A percentile compares a stretch with the other conserved stretches of the same genome.
These are phyloP conservation scores for Phylloscopus whistleri DNA, from an alignment of 2,113 vertebrate genomes.

Conservation along the genomic window DNA sequence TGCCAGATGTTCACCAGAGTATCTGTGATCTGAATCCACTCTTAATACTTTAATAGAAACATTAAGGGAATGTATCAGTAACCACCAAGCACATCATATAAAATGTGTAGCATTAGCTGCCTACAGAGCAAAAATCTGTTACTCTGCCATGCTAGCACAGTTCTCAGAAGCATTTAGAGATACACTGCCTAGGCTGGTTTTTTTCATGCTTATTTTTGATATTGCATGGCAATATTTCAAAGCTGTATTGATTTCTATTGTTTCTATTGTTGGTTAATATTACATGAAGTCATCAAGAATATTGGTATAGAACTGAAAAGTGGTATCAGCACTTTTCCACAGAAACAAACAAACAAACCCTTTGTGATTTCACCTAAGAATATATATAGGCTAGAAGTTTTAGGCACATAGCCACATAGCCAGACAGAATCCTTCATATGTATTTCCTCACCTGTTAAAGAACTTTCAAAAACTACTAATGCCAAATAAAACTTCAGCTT, in stretches of 20 bases:
- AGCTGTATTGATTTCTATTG: conserved; percentile 65
- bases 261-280: conserved; percentile 65
- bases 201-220: conserved; percentile 56
- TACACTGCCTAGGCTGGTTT: background rate
- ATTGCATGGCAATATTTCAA: conserved; percentile 38
- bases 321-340: conserved; percentile 49
- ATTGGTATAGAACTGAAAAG: conserved; percentile 39
- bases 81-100: background rate
- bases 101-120: conserved; percentile 40
- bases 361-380: conserved; percentile 16
- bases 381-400: background rate
- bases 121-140: background rate
- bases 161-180: conserved; percentile 37
- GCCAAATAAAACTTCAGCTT: background rate
- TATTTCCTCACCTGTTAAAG: background rate
- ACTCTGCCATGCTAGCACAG: background rate
- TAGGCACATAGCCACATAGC: background rate
- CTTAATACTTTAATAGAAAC: conserved; percentile 34
- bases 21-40: background rate
- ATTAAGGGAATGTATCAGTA: conserved; percentile 16
- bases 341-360: background rate
- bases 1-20: background rate
- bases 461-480: background rate
- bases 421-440: background rate
- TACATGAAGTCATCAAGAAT: conserved; percentile 46